Base-by-base conservation (phyloP, 2,888 invertebrate genomes). In the Sialis fuliginosa region DNA sequence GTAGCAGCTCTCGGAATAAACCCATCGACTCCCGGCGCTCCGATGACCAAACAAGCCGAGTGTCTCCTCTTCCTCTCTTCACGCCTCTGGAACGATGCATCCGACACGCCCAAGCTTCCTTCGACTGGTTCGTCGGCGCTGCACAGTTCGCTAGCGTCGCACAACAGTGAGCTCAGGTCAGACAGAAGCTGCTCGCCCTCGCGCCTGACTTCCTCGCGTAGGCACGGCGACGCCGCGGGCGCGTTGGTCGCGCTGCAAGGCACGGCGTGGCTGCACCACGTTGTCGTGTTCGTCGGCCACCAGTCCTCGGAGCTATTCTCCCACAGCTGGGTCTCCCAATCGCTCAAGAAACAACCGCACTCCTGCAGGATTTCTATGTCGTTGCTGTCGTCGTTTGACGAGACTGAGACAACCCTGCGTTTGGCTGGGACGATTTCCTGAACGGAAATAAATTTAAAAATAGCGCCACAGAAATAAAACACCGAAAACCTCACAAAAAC, bases 101-200 rank as follows among this genome's bases (percentile, higher is more conserved):
- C 65, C 44, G 68, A 69, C 63, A 75, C 75, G 6, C 75, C 70
- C 47, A 75, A 70, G 63, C 75, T 76, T 56, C 75, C 73, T 62
- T 72, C 72, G 49, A 65, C 65, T 42, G 59, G 62, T 52, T 54
- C 51, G 47, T 33, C 51, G 40, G 34, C 42, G 13, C 33, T 32
- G 48, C 55, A 58, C 51, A 56, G 64, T 49, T 56, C 58, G 50
- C 61, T 63, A 57, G 67, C 64, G 61, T 70, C 70, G 54, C 68
- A 67, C 58, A 71, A 74, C 57, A 73, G 66, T 55, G 68, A 71
- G 60, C 72, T 69, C 53, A 77, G 66, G 59, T 76, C 76, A 34
- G 70, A 67, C 55, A 77, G 63, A 58, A 77, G 62, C 64, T 75
- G 73, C 59, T 76, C 77, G 60, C 75, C 76, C 56, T 77, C 77